phyloP scores from a whole-genome alignment of 2,888 invertebrate species.

The Pseudanteris insignis region DNA sequence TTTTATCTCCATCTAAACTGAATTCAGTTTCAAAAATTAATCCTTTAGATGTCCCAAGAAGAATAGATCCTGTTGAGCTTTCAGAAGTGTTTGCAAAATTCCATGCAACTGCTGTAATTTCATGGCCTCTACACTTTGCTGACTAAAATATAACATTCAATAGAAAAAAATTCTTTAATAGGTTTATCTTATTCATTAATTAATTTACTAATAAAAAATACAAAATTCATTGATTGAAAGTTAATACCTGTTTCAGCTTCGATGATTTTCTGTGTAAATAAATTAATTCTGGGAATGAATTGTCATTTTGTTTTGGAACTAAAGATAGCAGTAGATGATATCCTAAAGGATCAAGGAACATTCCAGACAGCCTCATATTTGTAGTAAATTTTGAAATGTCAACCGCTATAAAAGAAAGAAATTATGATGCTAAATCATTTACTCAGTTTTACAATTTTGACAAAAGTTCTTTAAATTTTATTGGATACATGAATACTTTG shows the following conservation, averaged over 20 bases:
- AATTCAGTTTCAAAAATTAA: constrained; percentile 91
- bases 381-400: constrained; percentile 74
- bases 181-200: neutral
- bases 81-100: constrained; percentile 78
- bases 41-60: constrained; percentile 90
- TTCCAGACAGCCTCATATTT: constrained; percentile 72
- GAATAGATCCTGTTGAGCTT: constrained; percentile 80
- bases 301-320: constrained; percentile 70
- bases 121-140: constrained; percentile 76
- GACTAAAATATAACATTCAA: constrained; percentile 58
- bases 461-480: too few species aligned
- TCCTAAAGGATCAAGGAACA: constrained; percentile 88
- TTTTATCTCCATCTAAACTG: constrained; percentile 80
- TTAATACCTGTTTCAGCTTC: constrained; percentile 75
- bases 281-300: constrained; percentile 76
- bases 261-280: constrained; percentile 81
- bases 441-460: too few species aligned
- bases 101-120: constrained; percentile 92
- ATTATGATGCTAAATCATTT: too few species aligned
- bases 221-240: neutral
- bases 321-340: constrained; percentile 84
- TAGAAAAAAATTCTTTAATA: too few species aligned
- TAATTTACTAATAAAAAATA: neutral
- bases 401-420: constrained; percentile 70
- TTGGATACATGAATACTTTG: constrained; percentile 79